These are phyloP conservation scores for Pandion haliaetus DNA, from an alignment of 2,113 vertebrate genomes.

Conservation along the genomic window DNA sequence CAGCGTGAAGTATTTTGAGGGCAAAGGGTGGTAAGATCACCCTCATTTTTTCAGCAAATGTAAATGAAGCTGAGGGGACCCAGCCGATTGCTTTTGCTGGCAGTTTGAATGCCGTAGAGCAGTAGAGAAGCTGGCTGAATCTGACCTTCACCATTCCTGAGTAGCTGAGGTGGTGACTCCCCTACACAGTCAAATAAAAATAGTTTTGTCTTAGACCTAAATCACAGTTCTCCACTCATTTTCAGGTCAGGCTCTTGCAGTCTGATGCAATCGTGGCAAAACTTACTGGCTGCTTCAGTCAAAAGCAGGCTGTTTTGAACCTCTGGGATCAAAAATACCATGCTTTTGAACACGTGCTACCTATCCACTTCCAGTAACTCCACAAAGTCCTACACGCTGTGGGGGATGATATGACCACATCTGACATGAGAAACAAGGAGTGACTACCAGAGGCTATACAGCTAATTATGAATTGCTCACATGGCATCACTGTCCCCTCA, in stretches of 20 bases:
- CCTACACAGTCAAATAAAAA: not conserved
- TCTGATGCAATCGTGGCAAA: constrained; percentile 10
- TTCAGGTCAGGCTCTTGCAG: not conserved
- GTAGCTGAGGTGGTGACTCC: not conserved
- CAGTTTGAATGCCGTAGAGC: not conserved
- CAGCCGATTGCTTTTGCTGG: not conserved
- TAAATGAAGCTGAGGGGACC: not conserved
- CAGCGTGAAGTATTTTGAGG: not conserved
- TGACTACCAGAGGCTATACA: not conserved
- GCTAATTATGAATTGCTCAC: not conserved
- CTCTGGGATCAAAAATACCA: not conserved
- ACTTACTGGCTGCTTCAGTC: not conserved
- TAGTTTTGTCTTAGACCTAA: not conserved
- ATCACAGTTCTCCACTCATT: not conserved
- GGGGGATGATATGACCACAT: not conserved
- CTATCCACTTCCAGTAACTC: not conserved
- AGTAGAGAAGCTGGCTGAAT: not conserved
- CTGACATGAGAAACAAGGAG: not conserved
- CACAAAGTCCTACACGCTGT: rapidly evolving
- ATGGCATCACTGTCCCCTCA: rapidly evolving
- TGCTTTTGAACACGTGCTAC: not conserved
- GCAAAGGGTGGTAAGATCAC: not conserved
- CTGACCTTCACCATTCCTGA: not conserved
- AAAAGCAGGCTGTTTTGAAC: not conserved
- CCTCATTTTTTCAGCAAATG: not conserved